A percentile compares a stretch with the other conserved stretches of the same genome.
Conservation (phyloP, 2,797 vertebrate species). For the Squalus acanthias region DNA sequence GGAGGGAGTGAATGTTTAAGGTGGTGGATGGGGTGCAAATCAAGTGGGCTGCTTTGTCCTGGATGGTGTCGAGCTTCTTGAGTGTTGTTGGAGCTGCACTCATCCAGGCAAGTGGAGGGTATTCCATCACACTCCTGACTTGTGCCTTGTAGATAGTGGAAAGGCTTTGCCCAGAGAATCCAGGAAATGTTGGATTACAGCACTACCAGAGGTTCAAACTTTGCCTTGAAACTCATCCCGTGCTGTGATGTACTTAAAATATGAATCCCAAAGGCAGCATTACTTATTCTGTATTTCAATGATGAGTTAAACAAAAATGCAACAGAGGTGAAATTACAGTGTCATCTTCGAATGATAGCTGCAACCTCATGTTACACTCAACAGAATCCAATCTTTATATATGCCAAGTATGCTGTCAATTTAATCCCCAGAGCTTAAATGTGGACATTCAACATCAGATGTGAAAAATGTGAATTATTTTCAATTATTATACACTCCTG, state of each 20-base stretch:
- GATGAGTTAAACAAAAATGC: not conserved
- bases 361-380: not conserved
- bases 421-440: not conserved
- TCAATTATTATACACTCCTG: not conserved
- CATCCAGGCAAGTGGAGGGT: too few relatives aligned
- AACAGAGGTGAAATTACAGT: not conserved
- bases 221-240: not conserved
- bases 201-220: too few relatives aligned
- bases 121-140: too few relatives aligned
- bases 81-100: too few relatives aligned
- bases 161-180: not conserved
- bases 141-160: too few relatives aligned
- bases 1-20: too few relatives aligned
- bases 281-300: constrained; percentile 9
- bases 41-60: too few relatives aligned
- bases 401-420: not conserved
- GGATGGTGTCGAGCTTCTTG: too few relatives aligned
- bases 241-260: not conserved
- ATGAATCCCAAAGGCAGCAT: not conserved
- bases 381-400: not conserved
- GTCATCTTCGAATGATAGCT: not conserved
- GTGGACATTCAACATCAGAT: not conserved
- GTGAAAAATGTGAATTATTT: not conserved
- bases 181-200: not conserved
- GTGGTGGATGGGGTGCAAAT: too few relatives aligned